phyloP scores from a whole-genome alignment of 2,113 vertebrate species.

The Pampusana beccarii region DNA sequence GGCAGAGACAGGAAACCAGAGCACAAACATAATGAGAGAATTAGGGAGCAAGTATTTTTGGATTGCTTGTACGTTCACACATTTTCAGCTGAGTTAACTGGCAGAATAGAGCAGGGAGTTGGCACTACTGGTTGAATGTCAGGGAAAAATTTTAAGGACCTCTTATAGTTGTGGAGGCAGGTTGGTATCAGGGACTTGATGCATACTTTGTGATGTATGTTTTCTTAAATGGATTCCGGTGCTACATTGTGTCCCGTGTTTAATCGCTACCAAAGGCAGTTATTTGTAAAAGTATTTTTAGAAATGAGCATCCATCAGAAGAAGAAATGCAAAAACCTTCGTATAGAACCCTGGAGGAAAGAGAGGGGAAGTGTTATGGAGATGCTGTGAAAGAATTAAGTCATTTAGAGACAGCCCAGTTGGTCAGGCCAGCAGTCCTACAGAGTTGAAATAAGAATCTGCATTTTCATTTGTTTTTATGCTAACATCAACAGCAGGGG shows the following conservation, averaged over 20 bases:
- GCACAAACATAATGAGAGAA: background rate
- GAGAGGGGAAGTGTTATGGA: background rate
- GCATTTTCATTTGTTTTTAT: background rate
- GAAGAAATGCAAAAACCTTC: slow-evolving; percentile 12
- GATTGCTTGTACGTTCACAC: background rate
- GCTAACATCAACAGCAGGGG: background rate
- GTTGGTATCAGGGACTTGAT: background rate
- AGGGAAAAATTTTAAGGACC: background rate
- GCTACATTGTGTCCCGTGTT: background rate
- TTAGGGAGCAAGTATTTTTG: background rate
- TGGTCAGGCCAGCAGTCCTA: background rate
- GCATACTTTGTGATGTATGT: background rate
- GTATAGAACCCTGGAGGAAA: slow-evolving; percentile 6
- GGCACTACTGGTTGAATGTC: background rate
- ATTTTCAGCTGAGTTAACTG: background rate
- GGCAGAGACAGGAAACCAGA: background rate
- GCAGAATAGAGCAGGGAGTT: background rate
- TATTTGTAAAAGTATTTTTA: slow-evolving; percentile 23
- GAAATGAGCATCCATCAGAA: background rate
- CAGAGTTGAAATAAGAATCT: background rate
- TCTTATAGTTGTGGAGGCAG: background rate
- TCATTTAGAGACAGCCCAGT: background rate
- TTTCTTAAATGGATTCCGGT: background rate
- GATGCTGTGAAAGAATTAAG: background rate
- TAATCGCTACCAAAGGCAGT: background rate